Conservation (phyloP, 1,140 invertebrate species). For the Scaptodrosophila lebanonensis region DNA sequence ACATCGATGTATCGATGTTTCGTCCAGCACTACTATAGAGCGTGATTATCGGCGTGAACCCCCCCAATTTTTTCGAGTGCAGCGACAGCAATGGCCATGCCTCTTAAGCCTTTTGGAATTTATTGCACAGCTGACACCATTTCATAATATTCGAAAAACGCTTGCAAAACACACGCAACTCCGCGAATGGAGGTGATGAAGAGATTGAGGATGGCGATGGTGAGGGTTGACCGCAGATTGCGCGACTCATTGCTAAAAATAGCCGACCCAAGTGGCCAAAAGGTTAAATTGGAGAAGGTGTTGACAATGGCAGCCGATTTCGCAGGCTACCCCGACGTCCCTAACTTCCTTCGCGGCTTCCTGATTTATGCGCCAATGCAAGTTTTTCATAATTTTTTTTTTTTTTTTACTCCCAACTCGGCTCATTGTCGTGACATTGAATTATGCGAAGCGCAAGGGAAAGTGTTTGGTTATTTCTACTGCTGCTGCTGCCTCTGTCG, state of each 20-base stretch:
- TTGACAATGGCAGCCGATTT: not conserved
- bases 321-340: not conserved
- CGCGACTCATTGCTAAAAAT: conserved; percentile 62
- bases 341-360: not conserved
- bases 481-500: not conserved
- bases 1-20: no score
- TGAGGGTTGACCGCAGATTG: conserved; percentile 40
- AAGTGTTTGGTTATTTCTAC: conserved; percentile 33
- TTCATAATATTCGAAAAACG: conserved; percentile 56
- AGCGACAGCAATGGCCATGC: conserved; percentile 11
- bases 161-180: not conserved
- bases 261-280: conserved; percentile 22
- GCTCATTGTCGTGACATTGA: conserved; percentile 34
- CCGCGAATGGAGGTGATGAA: not conserved
- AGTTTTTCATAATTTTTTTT: conserved; percentile 21
- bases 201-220: conserved; percentile 1
- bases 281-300: conserved; percentile 18
- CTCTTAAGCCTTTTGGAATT: conserved; percentile 64
- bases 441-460: conserved; percentile 42
- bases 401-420: not conserved
- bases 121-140: conserved; percentile 67
- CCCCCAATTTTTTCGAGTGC: not conserved
- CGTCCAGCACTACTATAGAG: not conserved
- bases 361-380: conserved; percentile 48
- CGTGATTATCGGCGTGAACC: not conserved